Base-by-base conservation (phyloP, 2,113 vertebrate species). In the Myiozetetes cayanensis region DNA sequence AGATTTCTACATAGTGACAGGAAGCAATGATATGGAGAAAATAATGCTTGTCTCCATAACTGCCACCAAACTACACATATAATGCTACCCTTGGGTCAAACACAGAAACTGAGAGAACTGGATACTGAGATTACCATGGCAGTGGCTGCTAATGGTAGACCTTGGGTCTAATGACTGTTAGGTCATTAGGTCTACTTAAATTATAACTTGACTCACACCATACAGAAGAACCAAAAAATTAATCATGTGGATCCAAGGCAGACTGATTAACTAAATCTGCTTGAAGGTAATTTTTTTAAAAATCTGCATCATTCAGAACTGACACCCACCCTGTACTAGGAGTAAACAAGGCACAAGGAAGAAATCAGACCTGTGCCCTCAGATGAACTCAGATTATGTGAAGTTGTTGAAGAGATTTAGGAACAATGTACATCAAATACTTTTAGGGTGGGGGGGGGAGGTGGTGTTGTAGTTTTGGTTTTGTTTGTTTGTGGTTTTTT, bases 31-130 rank as follows among this genome's bases (percentile, higher is more conserved):
- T 6, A 30, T 0, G 7, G 30, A 89, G n/a, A 86, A 86, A 75
- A 35, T 7, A 39, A 70, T 3, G 24, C 7, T 76, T 55, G 16
- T 68, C 73, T 41, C 16, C 1, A 0, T 4, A 44, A 49, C 8
- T 35, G 56, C 14, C 55, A 46, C 16, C 23, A 39, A 44, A n/a
- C 58, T 10, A 12, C 8, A 55, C 0, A 0, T 10, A 1, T 9
- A 81, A 41, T 8, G 4, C 11, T 7, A 22, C 8, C 22, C 30
- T 21, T 6, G 15, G 10, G 10, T 75, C 65, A 76, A 35, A 44
- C 5, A 39, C 16, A 61, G 44, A 63, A 61, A 24, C 0, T 2
- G 18, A 75, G 14, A 81, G 39, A 79, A 59, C 7, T 12, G 35
- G 47, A 22, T n/a, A 33, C 15, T 9, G 43, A 67, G 25, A 68